Conservation (phyloP, 2,888 invertebrate genomes). For the Mycalesis mineus region DNA sequence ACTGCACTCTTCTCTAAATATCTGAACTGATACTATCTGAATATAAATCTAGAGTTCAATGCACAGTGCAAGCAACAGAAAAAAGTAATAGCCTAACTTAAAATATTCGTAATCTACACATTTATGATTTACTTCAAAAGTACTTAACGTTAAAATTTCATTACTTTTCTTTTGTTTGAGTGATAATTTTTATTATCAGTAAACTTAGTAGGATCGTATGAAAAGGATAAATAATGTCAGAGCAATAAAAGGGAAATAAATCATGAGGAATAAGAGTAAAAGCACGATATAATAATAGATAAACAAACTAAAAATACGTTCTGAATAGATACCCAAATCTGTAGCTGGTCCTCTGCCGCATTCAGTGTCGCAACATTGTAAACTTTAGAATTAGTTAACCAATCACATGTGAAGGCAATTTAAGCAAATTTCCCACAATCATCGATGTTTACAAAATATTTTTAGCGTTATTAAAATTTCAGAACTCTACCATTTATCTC, state of each 20-base stretch:
- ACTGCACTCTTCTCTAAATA: too few relatives aligned
- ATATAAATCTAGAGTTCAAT: too few relatives aligned
- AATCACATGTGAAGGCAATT: constrained; percentile 11
- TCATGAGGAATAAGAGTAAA: constrained; percentile 12
- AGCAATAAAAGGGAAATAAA: constrained; percentile 3
- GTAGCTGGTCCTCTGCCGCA: constrained; percentile 16
- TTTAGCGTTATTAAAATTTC: constrained; percentile 27
- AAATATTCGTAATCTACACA: too few relatives aligned
- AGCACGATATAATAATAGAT: constrained; percentile 4
- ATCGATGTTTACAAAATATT: constrained; percentile 31
- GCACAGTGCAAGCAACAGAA: too few relatives aligned
- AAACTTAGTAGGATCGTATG: not conserved
- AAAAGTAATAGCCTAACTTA: too few relatives aligned
- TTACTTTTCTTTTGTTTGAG: not conserved
- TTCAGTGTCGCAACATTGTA: constrained; percentile 26
- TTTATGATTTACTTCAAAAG: too few relatives aligned
- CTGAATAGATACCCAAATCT: constrained; percentile 26
- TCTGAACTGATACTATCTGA: too few relatives aligned
- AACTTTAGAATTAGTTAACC: constrained; percentile 19
- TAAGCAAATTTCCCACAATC: constrained; percentile 32
- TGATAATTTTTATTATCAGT: not conserved
- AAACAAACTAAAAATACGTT: constrained; percentile 31
- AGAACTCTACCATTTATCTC: not conserved
- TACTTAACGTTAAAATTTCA: not conserved
- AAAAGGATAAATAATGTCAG: not conserved